Base-by-base conservation (phyloP, 2,888 invertebrate species). In the Salpingus planirostris region DNA sequence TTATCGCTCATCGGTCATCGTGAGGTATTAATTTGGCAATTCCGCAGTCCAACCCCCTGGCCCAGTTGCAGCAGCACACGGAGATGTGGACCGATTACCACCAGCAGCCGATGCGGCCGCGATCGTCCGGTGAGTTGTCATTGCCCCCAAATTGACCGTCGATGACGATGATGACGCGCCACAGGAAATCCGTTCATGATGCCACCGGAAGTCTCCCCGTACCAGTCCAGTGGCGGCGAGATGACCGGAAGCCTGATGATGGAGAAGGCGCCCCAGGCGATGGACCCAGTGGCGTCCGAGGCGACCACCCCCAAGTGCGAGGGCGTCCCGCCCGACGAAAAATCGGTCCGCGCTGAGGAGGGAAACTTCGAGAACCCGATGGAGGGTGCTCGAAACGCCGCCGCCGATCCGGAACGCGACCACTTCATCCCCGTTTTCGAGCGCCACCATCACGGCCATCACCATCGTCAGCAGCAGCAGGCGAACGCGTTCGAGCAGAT, bases 71-170 rank as follows among this genome's bases (percentile, higher is more conserved):
- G 36, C 58, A 57, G 27, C 61, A 59, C 39, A 49, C 61, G 3
- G 58, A 60, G 24, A 55, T 62, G 55, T 62, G 62, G 62, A 56
- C 59, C 30, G 54, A 51, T 21, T 60, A 57, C 37, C n/a, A n/a
- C n/a, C n/a, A n/a, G n/a, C 52, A 51, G 24, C 47, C 47, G 24
- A 36, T 54, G 27, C 45, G 50, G 27, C 43, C 53, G 11, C 46
- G 50, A 22, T 42, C 50, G 5, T 23, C 23, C 5, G 23, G 23
- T 23, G 11, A 23, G 11, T 11, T 27, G 12, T 27, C 13, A n/a
- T n/a, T n/a, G n/a, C n/a, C n/a, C n/a, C n/a, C 25, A 25, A 11
- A 25, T 21, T 21, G 8, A 21, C 6, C 6, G 21, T 8, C 21
- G 21, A 26, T 25, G 6, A 26, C 2, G 21, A 28, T 3, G 5